Percentiles rank a stretch among this genome's conserved stretches.
phyloP scores from a whole-genome alignment of 2,113 vertebrate species.

The Seriola dumerili region DNA sequence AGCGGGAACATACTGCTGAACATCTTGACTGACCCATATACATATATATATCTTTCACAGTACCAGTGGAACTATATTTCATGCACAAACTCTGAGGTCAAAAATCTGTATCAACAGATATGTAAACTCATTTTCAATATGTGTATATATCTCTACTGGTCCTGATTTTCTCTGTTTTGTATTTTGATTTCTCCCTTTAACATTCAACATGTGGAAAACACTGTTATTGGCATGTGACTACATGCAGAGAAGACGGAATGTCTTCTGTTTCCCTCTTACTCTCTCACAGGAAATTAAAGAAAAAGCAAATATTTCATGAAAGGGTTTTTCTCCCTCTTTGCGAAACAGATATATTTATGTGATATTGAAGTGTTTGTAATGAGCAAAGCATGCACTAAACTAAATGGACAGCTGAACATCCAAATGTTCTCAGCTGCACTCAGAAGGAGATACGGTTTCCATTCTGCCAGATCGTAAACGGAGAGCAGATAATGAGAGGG shows the following conservation, averaged over 20 bases:
- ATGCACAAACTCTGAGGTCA: not conserved
- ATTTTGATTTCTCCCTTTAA: not conserved
- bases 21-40: not conserved
- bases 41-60: not conserved
- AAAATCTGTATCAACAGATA: not conserved
- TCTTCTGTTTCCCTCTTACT: no score
- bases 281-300: not conserved
- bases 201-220: not conserved
- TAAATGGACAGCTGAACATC: conserved; percentile 62
- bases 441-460: conserved; percentile 58
- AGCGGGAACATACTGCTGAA: not conserved
- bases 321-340: not conserved
- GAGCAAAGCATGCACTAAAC: conserved; percentile 55
- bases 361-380: conserved; percentile 43
- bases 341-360: not conserved
- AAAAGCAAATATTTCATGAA: not conserved
- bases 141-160: not conserved
- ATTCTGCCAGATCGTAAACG: conserved; percentile 63
- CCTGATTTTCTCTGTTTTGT: not conserved
- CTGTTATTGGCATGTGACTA: not conserved
- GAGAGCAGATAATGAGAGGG: conserved; percentile 72
- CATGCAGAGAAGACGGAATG: not conserved
- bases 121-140: not conserved
- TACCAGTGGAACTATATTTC: not conserved
- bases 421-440: conserved; percentile 68